Evolutionary conservation across 2,113 vertebrate species (phyloP).

Genomic region (Emydocephalus ijimae): DNA sequence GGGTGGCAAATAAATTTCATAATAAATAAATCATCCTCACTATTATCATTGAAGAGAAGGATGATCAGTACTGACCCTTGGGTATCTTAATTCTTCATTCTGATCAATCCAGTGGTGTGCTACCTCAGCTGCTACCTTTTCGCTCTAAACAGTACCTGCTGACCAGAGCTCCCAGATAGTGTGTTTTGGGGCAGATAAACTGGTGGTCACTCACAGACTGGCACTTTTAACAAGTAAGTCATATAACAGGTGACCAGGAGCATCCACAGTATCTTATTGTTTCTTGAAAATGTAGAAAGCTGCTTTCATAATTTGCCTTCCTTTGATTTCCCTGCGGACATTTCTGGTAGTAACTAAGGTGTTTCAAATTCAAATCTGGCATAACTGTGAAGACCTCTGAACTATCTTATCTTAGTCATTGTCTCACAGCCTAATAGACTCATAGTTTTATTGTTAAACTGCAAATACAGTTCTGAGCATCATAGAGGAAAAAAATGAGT

Average conservation of each 20-base stretch:
- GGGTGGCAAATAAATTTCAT: not conserved
- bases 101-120: not conserved
- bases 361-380: not conserved
- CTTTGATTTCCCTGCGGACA: not conserved
- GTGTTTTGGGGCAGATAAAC: not conserved
- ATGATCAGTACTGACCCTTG: not conserved
- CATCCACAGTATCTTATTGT: not conserved
- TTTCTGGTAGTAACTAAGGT: not conserved
- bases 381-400: not conserved
- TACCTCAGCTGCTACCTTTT: not conserved
- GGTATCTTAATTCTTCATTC: not conserved
- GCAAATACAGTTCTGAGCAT: not conserved
- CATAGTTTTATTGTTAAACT: not conserved
- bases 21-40: not conserved
- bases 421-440: not conserved
- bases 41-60: not conserved
- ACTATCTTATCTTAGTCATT: not conserved
- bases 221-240: not conserved
- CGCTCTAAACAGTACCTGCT: not conserved
- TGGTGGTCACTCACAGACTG: not conserved
- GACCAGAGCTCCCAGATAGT: not conserved
- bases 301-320: not conserved
- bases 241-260: not conserved
- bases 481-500: not conserved
- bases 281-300: not conserved